Conservation (phyloP, 2,113 vertebrate genomes). For the Rhinolophus sinicus region DNA sequence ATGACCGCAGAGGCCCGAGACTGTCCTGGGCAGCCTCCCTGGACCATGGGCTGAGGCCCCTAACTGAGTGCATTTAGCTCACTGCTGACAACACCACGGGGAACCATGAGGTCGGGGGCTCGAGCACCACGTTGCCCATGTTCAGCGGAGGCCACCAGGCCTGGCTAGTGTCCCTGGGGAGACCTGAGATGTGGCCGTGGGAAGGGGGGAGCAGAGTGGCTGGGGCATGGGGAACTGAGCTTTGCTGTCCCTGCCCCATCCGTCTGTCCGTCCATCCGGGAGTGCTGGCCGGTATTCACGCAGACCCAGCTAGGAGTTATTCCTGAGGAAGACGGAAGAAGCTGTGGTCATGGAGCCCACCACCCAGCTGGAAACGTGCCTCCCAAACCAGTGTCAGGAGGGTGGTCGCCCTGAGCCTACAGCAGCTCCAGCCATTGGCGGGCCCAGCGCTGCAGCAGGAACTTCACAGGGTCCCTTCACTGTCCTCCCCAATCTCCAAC, state of each 20-base stretch:
- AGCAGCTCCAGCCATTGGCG: neutral
- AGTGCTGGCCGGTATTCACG: neutral
- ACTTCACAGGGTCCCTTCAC: too few relatives aligned
- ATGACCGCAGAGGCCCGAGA: slow-evolving; percentile 52
- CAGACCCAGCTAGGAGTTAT: neutral
- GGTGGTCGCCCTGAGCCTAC: neutral
- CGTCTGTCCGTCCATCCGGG: neutral
- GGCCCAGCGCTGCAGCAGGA: accelerated
- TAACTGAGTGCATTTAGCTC: neutral
- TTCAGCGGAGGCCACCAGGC: accelerated
- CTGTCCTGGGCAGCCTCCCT: neutral
- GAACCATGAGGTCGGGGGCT: neutral
- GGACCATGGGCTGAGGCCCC: neutral
- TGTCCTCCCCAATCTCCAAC: neutral
- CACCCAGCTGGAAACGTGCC: neutral
- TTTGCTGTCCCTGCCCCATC: too few relatives aligned
- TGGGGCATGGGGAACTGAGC: neutral
- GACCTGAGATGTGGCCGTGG: neutral
- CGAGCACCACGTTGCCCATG: accelerated
- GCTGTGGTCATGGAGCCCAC: too few relatives aligned
- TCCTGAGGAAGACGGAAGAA: neutral
- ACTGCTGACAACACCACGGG: neutral
- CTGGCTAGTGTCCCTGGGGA: neutral
- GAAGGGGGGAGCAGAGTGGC: neutral
- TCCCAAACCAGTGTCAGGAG: neutral